Base-by-base conservation (phyloP, 2,888 invertebrate species). In the Formica aserva region DNA sequence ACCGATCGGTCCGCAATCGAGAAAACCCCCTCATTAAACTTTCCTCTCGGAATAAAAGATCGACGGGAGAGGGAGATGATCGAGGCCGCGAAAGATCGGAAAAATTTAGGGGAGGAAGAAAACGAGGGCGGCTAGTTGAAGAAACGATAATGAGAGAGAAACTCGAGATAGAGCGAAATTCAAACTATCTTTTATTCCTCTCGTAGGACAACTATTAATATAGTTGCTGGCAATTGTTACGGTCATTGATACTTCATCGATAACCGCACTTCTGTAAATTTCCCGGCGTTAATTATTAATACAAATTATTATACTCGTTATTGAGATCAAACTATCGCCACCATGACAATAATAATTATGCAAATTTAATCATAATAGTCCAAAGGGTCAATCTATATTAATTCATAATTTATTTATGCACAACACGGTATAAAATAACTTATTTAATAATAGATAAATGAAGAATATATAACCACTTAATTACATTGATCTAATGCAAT, bases 171-270 rank as follows among this genome's bases (percentile, higher is more conserved):
- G 22, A 77, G 71, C 67, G 72, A 89, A 86, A 91, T 91, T 90
- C 88, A 84, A 90, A 88, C 86, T 86, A 91, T 89, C 89, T 88
- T 88, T 87, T 80, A 82, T 60, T 41, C 72, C 6, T 22, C 32
- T 45, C 45, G 26, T 13, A 15, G 29, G 18, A 22, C 38, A 52
- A 77, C 6, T 13, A 66, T 13, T 13, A 66, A 22, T 8, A 48
- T 9, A 55, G 1, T 38, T 38, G 35, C 2, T 52, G 35, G 11
- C n/a, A 35, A 18, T 77, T n/a, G 18, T 35, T 65, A 26, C 8
- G 67, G 38, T 38, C 76, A 77, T 26, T 13, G 69, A 55, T 22
- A 45, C 0, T 1, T 3, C 9, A 35, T 35, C 35, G 52, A 67
- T 22, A 77, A 55, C 38, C n/a, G 22, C 38, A 5, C 5, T 55